phyloP scores from a whole-genome alignment of 2,797 vertebrate genomes.

The Pantherophis alleghaniensis region DNA sequence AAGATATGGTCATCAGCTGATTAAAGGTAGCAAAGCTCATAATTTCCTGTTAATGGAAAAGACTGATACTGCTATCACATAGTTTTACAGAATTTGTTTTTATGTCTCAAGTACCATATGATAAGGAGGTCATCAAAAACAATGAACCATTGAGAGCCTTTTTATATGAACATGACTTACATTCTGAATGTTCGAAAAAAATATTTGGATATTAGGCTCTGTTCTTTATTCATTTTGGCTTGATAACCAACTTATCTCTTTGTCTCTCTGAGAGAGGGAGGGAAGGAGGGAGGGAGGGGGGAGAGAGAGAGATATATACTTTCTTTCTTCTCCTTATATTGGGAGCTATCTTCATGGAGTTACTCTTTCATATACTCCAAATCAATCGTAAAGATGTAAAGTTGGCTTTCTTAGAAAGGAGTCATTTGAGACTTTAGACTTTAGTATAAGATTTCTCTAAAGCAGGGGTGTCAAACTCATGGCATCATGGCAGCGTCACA shows the following conservation, averaged over 20 bases:
- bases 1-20: background rate
- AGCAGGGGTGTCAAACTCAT: too few species aligned
- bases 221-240: background rate
- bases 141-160: background rate
- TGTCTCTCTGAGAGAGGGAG: too few species aligned
- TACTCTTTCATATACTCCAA: background rate
- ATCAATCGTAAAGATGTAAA: background rate
- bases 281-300: too few species aligned
- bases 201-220: background rate
- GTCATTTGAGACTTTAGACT: background rate
- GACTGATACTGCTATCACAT: background rate
- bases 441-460: background rate
- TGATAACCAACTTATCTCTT: background rate
- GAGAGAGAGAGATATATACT: background rate
- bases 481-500: rapidly evolving
- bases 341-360: background rate
- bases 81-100: background rate
- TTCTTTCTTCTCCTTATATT: background rate
- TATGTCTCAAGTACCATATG: background rate
- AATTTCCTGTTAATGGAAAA: background rate
- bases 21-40: background rate
- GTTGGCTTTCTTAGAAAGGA: background rate
- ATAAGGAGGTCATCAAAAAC: background rate
- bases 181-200: background rate
- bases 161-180: background rate